phyloP scores from a whole-genome alignment of 2,888 invertebrate genomes.

The Troilus luridus region DNA sequence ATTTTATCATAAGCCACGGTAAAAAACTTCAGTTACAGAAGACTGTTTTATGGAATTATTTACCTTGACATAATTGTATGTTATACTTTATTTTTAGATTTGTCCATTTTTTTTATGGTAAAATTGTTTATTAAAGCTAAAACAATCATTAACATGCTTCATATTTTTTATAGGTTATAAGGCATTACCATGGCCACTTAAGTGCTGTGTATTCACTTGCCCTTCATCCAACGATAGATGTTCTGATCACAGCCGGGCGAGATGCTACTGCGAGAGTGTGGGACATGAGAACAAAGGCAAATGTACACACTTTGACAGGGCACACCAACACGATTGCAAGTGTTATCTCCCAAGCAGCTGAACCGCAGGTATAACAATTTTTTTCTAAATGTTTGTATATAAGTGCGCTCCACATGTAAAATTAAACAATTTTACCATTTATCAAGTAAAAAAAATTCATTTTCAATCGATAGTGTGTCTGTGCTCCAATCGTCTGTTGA shows the following conservation, averaged over 20 bases:
- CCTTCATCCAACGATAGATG: conserved; percentile 95
- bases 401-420: no score
- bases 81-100: not conserved
- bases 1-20: no score
- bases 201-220: conserved; percentile 95
- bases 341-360: conserved; percentile 91
- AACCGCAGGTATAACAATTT: conserved; percentile 81
- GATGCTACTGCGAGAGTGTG: conserved; percentile 97
- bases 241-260: conserved; percentile 92
- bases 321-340: conserved; percentile 98
- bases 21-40: no score
- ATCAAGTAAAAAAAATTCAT: no score
- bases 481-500: no score
- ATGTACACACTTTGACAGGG: conserved; percentile 94
- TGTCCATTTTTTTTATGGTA: no score
- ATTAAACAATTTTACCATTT: no score
- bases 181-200: conserved; percentile 99
- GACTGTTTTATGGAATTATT: no score
- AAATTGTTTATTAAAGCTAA: no score
- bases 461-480: no score
- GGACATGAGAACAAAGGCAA: conserved; percentile 99
- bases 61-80: no score
- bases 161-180: conserved; percentile 78
- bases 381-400: not conserved
- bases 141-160: not conserved